Evolutionary conservation across 2,888 invertebrate species (phyloP), one percentile per base, ranked within the genome.

Genomic region (Dendrolimus pini): DNA sequence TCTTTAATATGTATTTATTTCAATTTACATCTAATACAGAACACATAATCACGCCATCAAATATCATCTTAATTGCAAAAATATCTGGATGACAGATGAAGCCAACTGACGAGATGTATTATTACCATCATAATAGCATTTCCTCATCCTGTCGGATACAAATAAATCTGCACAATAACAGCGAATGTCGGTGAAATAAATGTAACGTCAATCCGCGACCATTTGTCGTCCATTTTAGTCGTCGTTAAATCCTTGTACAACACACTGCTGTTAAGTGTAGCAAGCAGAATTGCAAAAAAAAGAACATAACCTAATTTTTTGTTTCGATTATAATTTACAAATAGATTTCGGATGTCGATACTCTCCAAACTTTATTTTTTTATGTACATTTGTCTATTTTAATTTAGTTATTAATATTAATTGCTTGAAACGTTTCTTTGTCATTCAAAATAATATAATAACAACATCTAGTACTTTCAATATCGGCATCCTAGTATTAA

Each of bases 141-240:
- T 84, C 81, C 83, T 76, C 73, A 75, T 79, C 67, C 71, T 72
- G 82, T 82, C 85, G 79, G 81, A 82, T 80, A 81, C 80, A 84
- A 82, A 89, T 87, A 86, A 84, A 88, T 87, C 85, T 83, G 79
- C 75, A 78, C 80, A 78, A 81, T 81, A 84, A 84, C 80, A 79
- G 74, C 67, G 75, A 69, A 80, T 72, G 85, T 83, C 84, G 78
- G 68, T 65, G 71, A 72, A 83, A 88, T 85, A 85, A 85, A 89
- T 89, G 87, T 82, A 78, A 83, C 86, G 85, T 89, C 87, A 85
- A 87, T 88, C 83, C 75, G 72, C 73, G 70, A 71, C 82, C 83
- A 86, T 86, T 85, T 85, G 84, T 83, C 74, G 83, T 75, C 64
- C 70, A 65, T 70, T 71, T 68, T 75, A 71, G 67, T 71, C 69